Evolutionary conservation across 2,888 invertebrate genomes (phyloP).

Genomic region (Nomada ruficornis): DNA sequence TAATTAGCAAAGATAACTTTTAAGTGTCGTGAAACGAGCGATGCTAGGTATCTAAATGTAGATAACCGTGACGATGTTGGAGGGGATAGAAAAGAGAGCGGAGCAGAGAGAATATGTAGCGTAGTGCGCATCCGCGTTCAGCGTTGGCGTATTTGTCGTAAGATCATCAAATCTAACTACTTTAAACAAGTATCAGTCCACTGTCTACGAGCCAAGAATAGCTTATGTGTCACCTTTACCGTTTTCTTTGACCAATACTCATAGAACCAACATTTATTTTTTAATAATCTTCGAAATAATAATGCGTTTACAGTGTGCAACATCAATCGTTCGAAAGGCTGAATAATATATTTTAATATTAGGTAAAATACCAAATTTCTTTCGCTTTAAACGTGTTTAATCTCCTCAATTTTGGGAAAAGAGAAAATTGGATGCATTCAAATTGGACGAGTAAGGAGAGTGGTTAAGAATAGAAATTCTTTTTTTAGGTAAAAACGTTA

Average conservation of each 20-base stretch:
- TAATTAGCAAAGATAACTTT: slow-evolving; percentile 59
- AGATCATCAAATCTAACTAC: slow-evolving; percentile 53
- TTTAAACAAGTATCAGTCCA: slow-evolving; percentile 62
- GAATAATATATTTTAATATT: too few species aligned
- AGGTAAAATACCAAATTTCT: too few species aligned
- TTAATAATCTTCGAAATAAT: neutral
- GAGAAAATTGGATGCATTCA: too few species aligned
- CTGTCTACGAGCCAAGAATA: slow-evolving; percentile 67
- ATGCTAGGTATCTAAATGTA: slow-evolving; percentile 58
- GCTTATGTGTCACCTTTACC: slow-evolving; percentile 70
- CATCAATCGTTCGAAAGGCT: neutral
- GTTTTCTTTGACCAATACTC: slow-evolving; percentile 49
- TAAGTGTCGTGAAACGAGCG: slow-evolving; percentile 48
- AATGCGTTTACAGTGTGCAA: neutral
- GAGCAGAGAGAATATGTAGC: slow-evolving; percentile 3
- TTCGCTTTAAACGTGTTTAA: too few species aligned
- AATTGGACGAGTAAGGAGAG: too few species aligned
- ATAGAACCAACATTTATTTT: neutral
- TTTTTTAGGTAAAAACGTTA: too few species aligned
- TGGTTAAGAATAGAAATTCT: too few species aligned
- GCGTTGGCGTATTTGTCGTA: slow-evolving; percentile 45
- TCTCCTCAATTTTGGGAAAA: too few species aligned
- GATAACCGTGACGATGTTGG: slow-evolving; percentile 29
- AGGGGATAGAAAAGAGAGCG: neutral
- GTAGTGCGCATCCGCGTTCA: slow-evolving; percentile 28